These are phyloP conservation scores for Tamias sibiricus DNA, from an alignment of 2,113 vertebrate species.

Conservation along the genomic window DNA sequence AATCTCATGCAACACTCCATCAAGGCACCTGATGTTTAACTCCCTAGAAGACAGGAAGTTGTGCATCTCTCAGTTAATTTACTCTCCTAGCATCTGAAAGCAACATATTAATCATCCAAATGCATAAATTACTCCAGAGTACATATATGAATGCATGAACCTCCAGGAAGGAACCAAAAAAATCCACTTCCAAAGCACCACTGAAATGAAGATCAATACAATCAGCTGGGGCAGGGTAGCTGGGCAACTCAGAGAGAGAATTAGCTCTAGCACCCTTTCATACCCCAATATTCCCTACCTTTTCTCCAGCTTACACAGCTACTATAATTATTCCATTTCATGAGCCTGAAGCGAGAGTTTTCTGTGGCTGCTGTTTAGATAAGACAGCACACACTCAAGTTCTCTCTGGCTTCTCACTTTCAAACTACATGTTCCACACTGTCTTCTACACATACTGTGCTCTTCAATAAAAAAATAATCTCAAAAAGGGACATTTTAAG, in stretches of 20 bases:
- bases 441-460: conserved; percentile 72
- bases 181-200: conserved; percentile 78
- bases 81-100: conserved; percentile 74
- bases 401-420: conserved; percentile 43
- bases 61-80: conserved; percentile 50
- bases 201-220: conserved; percentile 64
- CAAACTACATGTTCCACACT: conserved; percentile 66
- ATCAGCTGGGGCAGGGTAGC: conserved; percentile 29
- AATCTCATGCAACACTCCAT: conserved; percentile 28
- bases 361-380: conserved; percentile 33
- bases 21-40: conserved; percentile 14
- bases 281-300: not conserved
- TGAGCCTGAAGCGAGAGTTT: conserved; percentile 46
- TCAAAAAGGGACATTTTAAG: conserved; percentile 79
- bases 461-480: conserved; percentile 74
- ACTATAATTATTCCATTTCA: conserved; percentile 55
- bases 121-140: conserved; percentile 84
- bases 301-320: conserved; percentile 60
- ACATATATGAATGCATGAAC: conserved; percentile 79
- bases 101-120: conserved; percentile 85
- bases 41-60: conserved; percentile 55
- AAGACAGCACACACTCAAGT: conserved; percentile 35
- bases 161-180: conserved; percentile 74
- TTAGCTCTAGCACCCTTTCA: conserved; percentile 32
- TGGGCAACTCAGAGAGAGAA: conserved; percentile 61